Percentiles rank a stretch among this genome's conserved stretches.
Conservation (phyloP, 2,888 invertebrate genomes). For the Erebia epiphron region DNA sequence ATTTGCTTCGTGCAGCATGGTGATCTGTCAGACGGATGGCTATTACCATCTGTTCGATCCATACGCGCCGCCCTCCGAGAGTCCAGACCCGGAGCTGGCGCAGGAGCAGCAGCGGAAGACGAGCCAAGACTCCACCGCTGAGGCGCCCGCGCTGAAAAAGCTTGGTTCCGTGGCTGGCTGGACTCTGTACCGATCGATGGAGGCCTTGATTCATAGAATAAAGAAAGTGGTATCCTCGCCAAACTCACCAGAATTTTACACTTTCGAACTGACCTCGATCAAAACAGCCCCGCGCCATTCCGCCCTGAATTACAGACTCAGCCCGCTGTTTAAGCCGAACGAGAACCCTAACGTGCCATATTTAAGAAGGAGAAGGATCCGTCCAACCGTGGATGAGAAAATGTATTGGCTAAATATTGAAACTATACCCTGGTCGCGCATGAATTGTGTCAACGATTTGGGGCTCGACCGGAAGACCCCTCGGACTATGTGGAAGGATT, state of each 20-base stretch:
- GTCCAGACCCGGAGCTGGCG: constrained; percentile 40
- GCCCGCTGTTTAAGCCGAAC: constrained; percentile 71
- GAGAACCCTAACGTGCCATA: constrained; percentile 68
- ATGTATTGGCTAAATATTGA: constrained; percentile 76
- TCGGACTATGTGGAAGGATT: constrained; percentile 83
- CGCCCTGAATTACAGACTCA: constrained; percentile 68
- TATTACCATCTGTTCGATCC: constrained; percentile 85
- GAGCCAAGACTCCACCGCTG: constrained; percentile 33
- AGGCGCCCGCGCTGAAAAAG: constrained; percentile 39
- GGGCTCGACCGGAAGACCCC: constrained; percentile 64
- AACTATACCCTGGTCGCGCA: constrained; percentile 70
- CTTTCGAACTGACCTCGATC: constrained; percentile 82
- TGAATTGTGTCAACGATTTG: constrained; percentile 63
- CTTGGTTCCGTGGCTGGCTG: constrained; percentile 64
- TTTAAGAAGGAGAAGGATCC: constrained; percentile 55
- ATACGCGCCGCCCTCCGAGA: constrained; percentile 67
- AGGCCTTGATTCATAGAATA: constrained; percentile 60
- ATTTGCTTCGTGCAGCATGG: constrained; percentile 81
- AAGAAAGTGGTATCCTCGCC: constrained; percentile 49
- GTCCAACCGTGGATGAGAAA: constrained; percentile 72
- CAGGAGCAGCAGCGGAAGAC: constrained; percentile 22
- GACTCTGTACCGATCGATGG: constrained; percentile 71
- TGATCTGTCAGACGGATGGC: constrained; percentile 80
- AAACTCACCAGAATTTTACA: constrained; percentile 75
- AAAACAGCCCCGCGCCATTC: constrained; percentile 77